Percentiles rank a stretch among this genome's conserved stretches.
Evolutionary conservation across 2,888 invertebrate species (phyloP).

Genomic region (Rhopalosiphum nymphaeae): DNA sequence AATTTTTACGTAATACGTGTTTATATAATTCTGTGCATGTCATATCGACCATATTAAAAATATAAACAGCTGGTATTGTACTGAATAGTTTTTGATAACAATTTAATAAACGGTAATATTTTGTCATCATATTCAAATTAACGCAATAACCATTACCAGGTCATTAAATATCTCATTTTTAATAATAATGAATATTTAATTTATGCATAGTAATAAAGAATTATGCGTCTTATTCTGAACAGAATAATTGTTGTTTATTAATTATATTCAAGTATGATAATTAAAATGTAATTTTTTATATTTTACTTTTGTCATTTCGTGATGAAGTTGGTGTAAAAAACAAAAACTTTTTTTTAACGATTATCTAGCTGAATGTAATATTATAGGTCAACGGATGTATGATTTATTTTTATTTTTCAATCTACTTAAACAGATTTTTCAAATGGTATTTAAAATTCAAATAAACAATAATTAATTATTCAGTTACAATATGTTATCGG

Average conservation of each 20-base stretch:
- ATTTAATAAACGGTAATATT: background rate
- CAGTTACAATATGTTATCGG: background rate
- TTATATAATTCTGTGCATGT: background rate
- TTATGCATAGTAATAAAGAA: background rate
- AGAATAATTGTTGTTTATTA: conserved; percentile 1
- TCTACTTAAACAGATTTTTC: background rate
- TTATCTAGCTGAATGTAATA: background rate
- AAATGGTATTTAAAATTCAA: background rate
- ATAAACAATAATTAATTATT: background rate
- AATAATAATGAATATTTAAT: conserved; percentile 40
- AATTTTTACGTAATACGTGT: background rate
- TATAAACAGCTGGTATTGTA: background rate
- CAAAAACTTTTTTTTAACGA: conserved; percentile 10
- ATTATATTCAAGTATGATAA: background rate
- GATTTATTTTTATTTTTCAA: conserved; percentile 29
- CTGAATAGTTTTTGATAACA: background rate
- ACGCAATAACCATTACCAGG: background rate
- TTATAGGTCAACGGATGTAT: background rate
- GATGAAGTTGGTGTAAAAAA: background rate
- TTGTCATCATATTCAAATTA: background rate
- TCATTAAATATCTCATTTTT: background rate
- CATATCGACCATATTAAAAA: background rate
- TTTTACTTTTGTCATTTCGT: background rate
- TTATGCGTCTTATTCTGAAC: background rate
- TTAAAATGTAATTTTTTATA: conserved; percentile 33